Conservation (phyloP, 2,113 vertebrate genomes). For the Oncorhynchus keta region DNA sequence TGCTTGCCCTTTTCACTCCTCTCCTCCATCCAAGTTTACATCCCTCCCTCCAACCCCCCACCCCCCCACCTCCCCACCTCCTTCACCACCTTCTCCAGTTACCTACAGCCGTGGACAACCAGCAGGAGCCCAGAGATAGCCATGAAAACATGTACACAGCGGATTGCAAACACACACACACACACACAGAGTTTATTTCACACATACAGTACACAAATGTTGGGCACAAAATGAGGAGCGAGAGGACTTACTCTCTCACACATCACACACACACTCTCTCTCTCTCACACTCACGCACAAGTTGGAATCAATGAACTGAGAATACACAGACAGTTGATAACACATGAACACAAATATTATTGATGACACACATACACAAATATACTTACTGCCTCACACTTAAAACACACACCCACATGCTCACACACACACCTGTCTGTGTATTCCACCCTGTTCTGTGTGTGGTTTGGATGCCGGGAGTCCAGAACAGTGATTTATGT, state of each 20-base stretch:
- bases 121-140: conserved; percentile 5
- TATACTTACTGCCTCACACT: too few relatives aligned
- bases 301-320: background rate
- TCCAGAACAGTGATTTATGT: conserved; percentile 22
- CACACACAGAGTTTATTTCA: background rate
- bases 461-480: too few relatives aligned
- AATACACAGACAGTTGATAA: conserved; percentile 29
- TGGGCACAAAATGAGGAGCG: too few relatives aligned
- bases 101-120: conserved; percentile 40
- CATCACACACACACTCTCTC: too few relatives aligned
- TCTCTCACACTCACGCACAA: background rate
- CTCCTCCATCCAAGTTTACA: conserved; percentile 64
- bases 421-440: too few relatives aligned
- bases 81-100: conserved; percentile 10
- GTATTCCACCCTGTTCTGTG: too few relatives aligned
- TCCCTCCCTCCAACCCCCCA: conserved; percentile 39
- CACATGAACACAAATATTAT: conserved; percentile 47
- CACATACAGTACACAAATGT: background rate
- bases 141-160: background rate
- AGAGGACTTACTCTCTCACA: too few relatives aligned
- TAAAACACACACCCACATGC: too few relatives aligned
- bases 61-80: too few relatives aligned
- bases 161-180: background rate
- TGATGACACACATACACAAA: too few relatives aligned
- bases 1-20: conserved; percentile 71